Base-by-base conservation (phyloP, 1,140 invertebrate species). In the Bicyclus anynana region DNA sequence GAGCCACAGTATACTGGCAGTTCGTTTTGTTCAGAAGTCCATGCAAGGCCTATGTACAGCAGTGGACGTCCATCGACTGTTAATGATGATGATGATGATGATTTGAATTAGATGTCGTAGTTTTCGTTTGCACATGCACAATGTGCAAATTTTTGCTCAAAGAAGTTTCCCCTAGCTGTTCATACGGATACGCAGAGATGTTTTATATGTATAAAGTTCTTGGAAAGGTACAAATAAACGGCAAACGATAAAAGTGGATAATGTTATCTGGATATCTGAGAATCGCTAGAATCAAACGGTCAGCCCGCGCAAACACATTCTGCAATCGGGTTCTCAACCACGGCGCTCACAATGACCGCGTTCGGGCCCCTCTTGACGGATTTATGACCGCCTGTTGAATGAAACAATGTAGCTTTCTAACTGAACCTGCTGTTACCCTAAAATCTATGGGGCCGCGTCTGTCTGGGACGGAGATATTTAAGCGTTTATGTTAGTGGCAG, bases 311-410 rank as follows among this genome's bases (percentile, higher is more conserved):
- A 44, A 53, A 46, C 51, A 53, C 26, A 17, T 40, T 29, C 51
- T 20, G 37, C 38, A 42, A 53, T 44, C 23, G 23, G 14, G 51
- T 29, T 53, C 14, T 27, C 23, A 44, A 20, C 26, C 38, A 18
- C 6, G 26, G 50, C 35, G 13, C 38, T 53, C 23, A 53, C 51
- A 53, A 29, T 53, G 51, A 44, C 38, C 51, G 55, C 55, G 27
- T 58, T 58, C 38, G 40, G 26, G 48, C 38, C 49, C 20, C 47
- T n/a, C 29, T 33, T 58, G 58, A 65, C 33, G 50, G 57, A 53
- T 65, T 65, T 65, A 60, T 53, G 47, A 60, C 50, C 48, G 49
- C 53, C 44, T 57, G 57, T 60, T 55, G 51, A 57, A 65, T 53
- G 53, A 60, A 55, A 65, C 53, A 60, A 60, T 56, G 53, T 49